Evolutionary conservation across 23 tunicate species (phyloP).

Genomic region (Botrylloides violaceus): DNA sequence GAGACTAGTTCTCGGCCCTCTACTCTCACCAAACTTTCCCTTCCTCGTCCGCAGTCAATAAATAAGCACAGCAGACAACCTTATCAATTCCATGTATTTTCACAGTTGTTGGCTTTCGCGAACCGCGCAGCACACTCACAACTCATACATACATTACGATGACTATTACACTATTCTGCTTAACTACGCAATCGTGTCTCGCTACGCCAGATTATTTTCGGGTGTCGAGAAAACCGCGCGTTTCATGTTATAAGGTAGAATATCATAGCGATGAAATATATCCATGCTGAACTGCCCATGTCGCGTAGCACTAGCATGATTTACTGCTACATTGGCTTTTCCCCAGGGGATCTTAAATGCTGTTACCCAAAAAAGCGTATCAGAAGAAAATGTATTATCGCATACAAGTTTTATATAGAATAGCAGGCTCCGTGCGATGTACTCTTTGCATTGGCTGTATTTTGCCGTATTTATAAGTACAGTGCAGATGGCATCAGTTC

Average conservation of each 20-base stretch:
- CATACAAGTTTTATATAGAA: too few relatives aligned
- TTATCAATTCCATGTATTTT: conserved; percentile 30
- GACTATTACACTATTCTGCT: conserved; percentile 30
- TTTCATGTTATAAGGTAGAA: background rate
- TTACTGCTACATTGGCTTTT: too few relatives aligned
- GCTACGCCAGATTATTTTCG: conserved; percentile 95
- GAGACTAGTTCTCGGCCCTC: conserved; percentile 21
- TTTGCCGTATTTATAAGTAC: too few relatives aligned
- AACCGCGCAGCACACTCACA: conserved; percentile 26
- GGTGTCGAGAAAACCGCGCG: conserved; percentile 71
- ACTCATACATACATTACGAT: conserved; percentile 33
- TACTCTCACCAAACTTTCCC: conserved; percentile 29
- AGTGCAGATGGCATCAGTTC: too few relatives aligned
- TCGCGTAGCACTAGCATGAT: too few relatives aligned
- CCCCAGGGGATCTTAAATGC: too few relatives aligned
- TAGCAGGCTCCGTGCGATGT: too few relatives aligned
- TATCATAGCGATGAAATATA: background rate
- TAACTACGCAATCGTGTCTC: conserved; percentile 61
- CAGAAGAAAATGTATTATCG: too few relatives aligned
- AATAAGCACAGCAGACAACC: conserved; percentile 31
- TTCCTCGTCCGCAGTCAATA: conserved; percentile 35
- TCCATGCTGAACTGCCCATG: too few relatives aligned
- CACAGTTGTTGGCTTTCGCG: conserved; percentile 25
- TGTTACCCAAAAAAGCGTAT: too few relatives aligned
- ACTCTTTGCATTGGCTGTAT: too few relatives aligned